Percentiles rank a stretch among this genome's conserved stretches.
Evolutionary conservation across 1,140 invertebrate genomes (phyloP).

Genomic region (Paramacrobiotus metropolitanus): DNA sequence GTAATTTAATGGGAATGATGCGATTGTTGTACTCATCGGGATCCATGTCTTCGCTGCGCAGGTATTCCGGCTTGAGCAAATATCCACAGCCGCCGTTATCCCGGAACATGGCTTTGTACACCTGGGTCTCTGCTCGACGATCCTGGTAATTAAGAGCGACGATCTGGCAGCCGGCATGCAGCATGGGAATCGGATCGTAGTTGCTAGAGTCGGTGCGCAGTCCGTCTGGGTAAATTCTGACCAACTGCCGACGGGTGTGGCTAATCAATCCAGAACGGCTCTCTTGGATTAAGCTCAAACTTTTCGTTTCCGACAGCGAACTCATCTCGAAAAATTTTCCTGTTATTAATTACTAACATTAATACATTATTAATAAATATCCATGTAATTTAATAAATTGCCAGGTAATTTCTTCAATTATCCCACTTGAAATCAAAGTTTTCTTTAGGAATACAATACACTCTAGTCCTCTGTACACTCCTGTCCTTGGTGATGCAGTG

Average conservation of each 20-base stretch:
- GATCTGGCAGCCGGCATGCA: slow-evolving; percentile 34
- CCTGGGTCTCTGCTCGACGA: background rate
- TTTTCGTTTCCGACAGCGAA: background rate
- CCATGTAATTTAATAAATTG: no score
- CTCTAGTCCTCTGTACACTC: no score
- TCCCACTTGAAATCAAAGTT: no score
- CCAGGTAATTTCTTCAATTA: no score
- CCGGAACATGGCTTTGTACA: background rate
- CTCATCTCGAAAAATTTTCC: background rate
- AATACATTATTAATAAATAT: no score
- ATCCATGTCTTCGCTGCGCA: slow-evolving; percentile 6
- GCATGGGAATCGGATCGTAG: slow-evolving; percentile 30
- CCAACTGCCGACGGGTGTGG: slow-evolving; percentile 19
- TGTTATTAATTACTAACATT: no score
- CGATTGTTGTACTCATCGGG: background rate
- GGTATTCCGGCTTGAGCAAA: slow-evolving; percentile 6
- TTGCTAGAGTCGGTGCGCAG: slow-evolving; percentile 32
- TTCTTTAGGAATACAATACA: no score
- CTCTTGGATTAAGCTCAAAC: background rate
- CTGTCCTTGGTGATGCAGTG: no score
- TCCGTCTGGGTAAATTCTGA: slow-evolving; percentile 33
- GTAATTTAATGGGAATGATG: slow-evolving; percentile 14
- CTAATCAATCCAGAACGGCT: background rate
- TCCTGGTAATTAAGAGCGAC: slow-evolving; percentile 22
- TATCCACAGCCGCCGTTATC: slow-evolving; percentile 7